Conservation (phyloP, 2,113 vertebrate species). For the Triplophysa dalaica region DNA sequence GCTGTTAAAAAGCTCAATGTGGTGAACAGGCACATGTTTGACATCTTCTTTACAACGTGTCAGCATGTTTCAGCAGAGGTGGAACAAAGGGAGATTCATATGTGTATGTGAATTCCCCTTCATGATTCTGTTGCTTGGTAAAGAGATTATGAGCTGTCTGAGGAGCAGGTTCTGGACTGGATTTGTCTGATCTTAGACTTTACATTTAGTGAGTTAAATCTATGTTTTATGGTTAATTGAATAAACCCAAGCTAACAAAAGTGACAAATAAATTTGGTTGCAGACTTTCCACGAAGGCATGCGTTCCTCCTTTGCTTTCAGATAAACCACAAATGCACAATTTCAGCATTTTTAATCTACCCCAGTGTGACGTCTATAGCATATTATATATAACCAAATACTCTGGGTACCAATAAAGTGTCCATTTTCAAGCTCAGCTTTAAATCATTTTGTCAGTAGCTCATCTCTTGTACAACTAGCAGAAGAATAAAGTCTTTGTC, state of each 20-base stretch:
- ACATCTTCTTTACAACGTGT: conserved; percentile 20
- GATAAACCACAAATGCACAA: background rate
- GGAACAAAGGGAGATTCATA: conserved; percentile 34
- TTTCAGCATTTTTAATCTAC: background rate
- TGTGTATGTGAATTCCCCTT: conserved; percentile 33
- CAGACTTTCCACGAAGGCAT: background rate
- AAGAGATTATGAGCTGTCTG: background rate
- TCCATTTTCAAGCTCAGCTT: no score
- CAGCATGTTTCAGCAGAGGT: conserved; percentile 34
- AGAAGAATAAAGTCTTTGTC: no score
- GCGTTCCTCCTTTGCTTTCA: background rate
- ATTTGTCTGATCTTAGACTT: conserved; percentile 5
- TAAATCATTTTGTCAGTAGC: no score
- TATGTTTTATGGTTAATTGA: conserved; percentile 21
- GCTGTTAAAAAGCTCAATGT: conserved; percentile 34
- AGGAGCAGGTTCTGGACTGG: background rate
- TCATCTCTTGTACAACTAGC: no score
- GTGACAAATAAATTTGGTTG: background rate
- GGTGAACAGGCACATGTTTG: conserved; percentile 22
- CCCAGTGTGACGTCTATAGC: background rate
- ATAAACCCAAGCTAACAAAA: conserved; percentile 12
- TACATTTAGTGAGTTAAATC: background rate
- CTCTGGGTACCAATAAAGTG: background rate
- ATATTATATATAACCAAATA: background rate
- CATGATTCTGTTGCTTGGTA: background rate